Conservation (phyloP, 2,888 invertebrate species). For the Cephonodes hylas region DNA sequence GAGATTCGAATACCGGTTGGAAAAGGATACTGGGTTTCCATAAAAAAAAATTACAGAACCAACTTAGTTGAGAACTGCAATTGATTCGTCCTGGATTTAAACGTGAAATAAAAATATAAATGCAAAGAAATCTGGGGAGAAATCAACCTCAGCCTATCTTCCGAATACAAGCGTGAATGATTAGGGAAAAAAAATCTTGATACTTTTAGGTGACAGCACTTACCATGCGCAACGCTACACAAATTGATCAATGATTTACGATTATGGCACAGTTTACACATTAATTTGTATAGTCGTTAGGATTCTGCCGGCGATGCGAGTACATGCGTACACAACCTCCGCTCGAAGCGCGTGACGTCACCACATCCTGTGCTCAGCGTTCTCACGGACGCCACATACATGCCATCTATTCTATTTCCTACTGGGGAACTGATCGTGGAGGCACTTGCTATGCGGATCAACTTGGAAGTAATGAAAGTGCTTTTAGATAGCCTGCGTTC, state of each 20-base stretch:
- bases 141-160: too few species aligned
- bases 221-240: neutral
- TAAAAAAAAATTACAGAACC: too few species aligned
- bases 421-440: neutral
- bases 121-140: too few species aligned
- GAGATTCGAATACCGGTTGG: too few species aligned
- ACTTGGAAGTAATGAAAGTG: neutral
- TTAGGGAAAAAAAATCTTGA: too few species aligned
- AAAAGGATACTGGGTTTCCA: too few species aligned
- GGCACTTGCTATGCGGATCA: neutral
- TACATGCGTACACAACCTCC: neutral
- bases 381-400: neutral
- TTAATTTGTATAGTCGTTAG: neutral
- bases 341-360: neutral
- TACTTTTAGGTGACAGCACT: too few species aligned
- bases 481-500: too few species aligned
- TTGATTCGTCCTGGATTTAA: too few species aligned
- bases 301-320: neutral
- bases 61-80: too few species aligned
- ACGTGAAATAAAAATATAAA: too few species aligned
- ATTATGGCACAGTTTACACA: neutral
- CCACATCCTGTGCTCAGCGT: neutral
- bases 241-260: conserved; percentile 1
- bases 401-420: neutral
- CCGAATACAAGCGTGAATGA: too few species aligned